Conservation (phyloP, 2,888 invertebrate genomes). For the Andrena minutula region DNA sequence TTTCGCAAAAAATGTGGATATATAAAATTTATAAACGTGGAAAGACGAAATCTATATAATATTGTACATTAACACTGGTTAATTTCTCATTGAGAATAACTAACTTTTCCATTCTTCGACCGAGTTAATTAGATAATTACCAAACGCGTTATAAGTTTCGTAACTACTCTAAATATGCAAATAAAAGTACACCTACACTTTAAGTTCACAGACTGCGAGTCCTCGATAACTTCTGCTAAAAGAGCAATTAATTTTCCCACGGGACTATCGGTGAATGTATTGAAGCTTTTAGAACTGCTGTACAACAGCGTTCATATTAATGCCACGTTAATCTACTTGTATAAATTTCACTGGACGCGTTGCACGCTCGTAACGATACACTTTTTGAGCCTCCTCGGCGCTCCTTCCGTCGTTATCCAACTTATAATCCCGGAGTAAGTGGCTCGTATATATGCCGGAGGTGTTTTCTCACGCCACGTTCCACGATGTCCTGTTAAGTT, state of each 20-base stretch:
- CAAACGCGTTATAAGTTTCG: background rate
- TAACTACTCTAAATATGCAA: background rate
- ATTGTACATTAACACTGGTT: background rate
- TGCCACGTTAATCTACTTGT: constrained; percentile 30
- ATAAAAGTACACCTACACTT: background rate
- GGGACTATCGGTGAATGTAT: constrained; percentile 43
- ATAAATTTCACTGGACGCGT: constrained; percentile 21
- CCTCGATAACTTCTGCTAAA: constrained; percentile 16
- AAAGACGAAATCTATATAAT: background rate
- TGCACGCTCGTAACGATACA: constrained; percentile 7
- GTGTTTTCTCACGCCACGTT: background rate
- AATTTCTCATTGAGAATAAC: background rate
- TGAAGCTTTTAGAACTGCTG: constrained; percentile 27
- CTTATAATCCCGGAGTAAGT: constrained; percentile 14
- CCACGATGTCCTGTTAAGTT: background rate
- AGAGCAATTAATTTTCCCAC: constrained; percentile 22
- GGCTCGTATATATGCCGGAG: constrained; percentile 1
- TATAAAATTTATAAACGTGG: too few relatives aligned
- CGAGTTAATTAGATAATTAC: background rate
- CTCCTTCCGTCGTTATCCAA: background rate
- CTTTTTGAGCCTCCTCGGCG: constrained; percentile 4
- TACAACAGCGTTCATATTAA: constrained; percentile 43
- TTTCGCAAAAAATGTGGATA: too few relatives aligned
- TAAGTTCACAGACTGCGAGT: constrained; percentile 1
- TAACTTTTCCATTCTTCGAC: background rate